phyloP scores from a whole-genome alignment of 2,888 invertebrate genomes.

The Tenthredo distinguenda region DNA sequence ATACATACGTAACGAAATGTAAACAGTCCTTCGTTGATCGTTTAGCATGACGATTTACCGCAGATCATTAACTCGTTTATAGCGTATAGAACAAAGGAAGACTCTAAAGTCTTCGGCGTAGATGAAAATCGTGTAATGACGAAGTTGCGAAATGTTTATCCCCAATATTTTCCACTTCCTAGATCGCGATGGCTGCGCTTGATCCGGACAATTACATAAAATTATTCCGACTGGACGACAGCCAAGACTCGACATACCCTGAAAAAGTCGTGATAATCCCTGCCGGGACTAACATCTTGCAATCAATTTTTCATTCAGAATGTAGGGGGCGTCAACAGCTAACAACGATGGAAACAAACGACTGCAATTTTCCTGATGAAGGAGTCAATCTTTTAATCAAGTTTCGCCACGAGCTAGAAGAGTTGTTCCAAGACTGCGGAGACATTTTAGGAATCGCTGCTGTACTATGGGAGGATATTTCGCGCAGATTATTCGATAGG shows the following conservation, averaged over 20 bases:
- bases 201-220: conserved; percentile 41
- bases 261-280: conserved; percentile 12
- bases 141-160: not conserved
- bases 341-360: not conserved
- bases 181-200: conserved; percentile 34
- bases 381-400: not conserved
- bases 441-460: not conserved
- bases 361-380: not conserved
- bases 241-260: conserved; percentile 2
- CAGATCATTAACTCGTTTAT: not conserved
- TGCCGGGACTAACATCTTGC: not conserved
- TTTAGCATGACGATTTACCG: not conserved
- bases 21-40: not conserved
- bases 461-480: conserved; percentile 38
- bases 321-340: not conserved
- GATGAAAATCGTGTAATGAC: not conserved
- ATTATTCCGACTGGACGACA: conserved; percentile 46
- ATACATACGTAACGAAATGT: not conserved
- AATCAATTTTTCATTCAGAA: not conserved
- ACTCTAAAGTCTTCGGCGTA: not conserved
- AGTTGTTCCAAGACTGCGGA: conserved; percentile 28
- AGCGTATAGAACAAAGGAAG: not conserved
- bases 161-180: not conserved
- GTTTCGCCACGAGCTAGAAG: conserved; percentile 17
- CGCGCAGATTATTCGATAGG: not conserved